Base-by-base conservation (phyloP, 2,113 vertebrate species). In the Ceyx cyanopectus region DNA sequence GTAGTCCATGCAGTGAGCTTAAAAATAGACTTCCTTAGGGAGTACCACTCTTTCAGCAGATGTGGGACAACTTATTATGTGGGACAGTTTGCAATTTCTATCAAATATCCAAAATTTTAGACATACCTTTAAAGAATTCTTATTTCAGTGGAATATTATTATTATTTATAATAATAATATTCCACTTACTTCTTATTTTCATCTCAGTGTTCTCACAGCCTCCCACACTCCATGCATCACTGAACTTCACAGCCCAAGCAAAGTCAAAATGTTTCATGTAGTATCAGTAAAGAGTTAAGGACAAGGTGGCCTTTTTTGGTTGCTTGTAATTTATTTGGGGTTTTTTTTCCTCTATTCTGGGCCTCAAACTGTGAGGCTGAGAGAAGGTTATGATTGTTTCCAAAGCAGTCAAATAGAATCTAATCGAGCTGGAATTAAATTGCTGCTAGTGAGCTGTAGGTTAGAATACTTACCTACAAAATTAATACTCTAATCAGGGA, bases 311-410 rank as follows among this genome's bases (percentile, higher is more conserved):
- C 26, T 9, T 32, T 56, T 30, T 56, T 56, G 54, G 5, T 17
- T 54, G 14, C 14, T 27, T 40, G 14, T 56, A 21, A 22, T 23
- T 50, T 23, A 10, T 12, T 48, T 48, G 46, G 46, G 48, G 3
- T 57, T 21, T 9, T 1, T 1, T 1, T 1, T 1, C 2, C 23
- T 22, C 32, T 48, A 2, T 61, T 83, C 12, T 67, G 12, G 78
- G 57, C 53, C 77, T 92, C 86, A 43, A 23, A 70, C 19, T 81
- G 29, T 84, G 48, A 81, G 86, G 57, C 58, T 76, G 48, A 60
- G 37, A 73, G 45, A 81, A 68, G 62, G 34, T 78, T 7, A 26
- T 18, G 2, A 40, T 32, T 81, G 17, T 46, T 77, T 80, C 51
- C 40, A 82, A 26, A 69, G 40, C 41, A 14, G 8, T 84, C 15